These are phyloP conservation scores for Orcinus orca DNA, from an alignment of 2,113 vertebrate species.

Conservation along the genomic window DNA sequence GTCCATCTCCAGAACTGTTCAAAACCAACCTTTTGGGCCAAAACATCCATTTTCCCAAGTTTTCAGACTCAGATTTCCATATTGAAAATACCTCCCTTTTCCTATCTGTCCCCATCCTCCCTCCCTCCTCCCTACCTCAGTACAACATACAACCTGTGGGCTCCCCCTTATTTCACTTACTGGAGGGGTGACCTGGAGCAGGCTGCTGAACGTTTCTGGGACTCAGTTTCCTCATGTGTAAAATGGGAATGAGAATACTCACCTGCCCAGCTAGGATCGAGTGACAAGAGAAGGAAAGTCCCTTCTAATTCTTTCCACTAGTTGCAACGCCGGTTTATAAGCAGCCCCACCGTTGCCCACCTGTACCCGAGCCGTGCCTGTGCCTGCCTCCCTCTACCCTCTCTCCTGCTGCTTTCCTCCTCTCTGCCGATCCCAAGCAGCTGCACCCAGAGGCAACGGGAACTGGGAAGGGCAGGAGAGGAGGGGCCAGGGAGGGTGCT, in stretches of 20 bases:
- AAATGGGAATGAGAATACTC: not conserved
- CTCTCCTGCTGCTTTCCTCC: not conserved
- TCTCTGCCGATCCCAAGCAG: constrained; percentile 24
- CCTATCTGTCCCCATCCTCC: not conserved
- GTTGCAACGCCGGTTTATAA: not conserved
- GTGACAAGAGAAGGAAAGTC: not conserved
- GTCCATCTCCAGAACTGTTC: not conserved
- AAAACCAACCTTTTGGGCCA: not conserved
- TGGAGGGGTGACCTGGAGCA: not conserved
- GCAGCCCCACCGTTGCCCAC: not conserved
- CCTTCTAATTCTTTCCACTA: not conserved
- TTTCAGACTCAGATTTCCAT: not conserved
- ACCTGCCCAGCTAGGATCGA: not conserved
- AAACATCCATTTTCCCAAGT: not conserved
- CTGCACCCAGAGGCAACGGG: not conserved
- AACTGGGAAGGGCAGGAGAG: not conserved
- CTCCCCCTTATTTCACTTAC: not conserved
- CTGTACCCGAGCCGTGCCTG: not conserved
- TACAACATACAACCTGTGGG: not conserved
- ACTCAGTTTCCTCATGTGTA: not conserved
- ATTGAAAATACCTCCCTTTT: not conserved
- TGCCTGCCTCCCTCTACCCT: not conserved
- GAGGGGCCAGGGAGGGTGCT: constrained; percentile 12
- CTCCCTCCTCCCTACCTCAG: not conserved
- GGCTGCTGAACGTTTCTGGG: not conserved